Percentiles rank a stretch among this genome's conserved stretches.
phyloP scores from a whole-genome alignment of 2,797 vertebrate genomes.

The Cuculus canorus region DNA sequence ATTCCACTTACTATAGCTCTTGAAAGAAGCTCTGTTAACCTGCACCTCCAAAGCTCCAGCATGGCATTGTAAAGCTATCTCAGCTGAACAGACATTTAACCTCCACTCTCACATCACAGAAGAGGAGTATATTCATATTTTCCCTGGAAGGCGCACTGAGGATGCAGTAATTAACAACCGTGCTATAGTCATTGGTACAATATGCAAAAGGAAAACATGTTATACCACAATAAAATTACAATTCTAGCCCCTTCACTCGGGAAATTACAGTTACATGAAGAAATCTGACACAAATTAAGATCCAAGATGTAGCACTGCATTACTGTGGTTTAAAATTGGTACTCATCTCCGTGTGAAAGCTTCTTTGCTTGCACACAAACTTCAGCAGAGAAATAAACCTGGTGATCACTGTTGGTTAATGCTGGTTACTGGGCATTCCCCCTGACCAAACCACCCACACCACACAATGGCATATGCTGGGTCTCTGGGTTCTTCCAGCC shows the following conservation, averaged over 20 bases:
- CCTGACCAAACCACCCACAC: accelerated
- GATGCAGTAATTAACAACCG: not conserved
- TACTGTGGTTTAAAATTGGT: not conserved
- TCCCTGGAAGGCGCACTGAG: not conserved
- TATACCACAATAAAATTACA: not conserved
- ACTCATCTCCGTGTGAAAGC: not conserved
- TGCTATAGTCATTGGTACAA: not conserved
- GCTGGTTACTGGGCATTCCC: not conserved
- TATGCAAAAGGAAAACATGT: not conserved
- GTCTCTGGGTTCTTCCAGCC: not conserved
- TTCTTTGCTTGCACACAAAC: no score
- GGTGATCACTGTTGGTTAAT: accelerated
- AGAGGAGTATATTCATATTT: not conserved
- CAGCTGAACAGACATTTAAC: not conserved
- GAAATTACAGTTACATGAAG: not conserved
- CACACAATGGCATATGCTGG: accelerated
- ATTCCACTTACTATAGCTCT: not conserved
- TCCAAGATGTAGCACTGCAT: not conserved
- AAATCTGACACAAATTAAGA: not conserved
- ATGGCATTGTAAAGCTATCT: not conserved
- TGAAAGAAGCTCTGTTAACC: not conserved
- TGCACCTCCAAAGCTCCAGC: not conserved
- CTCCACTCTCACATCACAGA: not conserved
- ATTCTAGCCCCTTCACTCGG: not conserved
- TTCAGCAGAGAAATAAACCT: not conserved